Evolutionary conservation across 1,140 invertebrate species (phyloP), one percentile per base, ranked within the genome.

Genomic region (Brachystomella parvula): DNA sequence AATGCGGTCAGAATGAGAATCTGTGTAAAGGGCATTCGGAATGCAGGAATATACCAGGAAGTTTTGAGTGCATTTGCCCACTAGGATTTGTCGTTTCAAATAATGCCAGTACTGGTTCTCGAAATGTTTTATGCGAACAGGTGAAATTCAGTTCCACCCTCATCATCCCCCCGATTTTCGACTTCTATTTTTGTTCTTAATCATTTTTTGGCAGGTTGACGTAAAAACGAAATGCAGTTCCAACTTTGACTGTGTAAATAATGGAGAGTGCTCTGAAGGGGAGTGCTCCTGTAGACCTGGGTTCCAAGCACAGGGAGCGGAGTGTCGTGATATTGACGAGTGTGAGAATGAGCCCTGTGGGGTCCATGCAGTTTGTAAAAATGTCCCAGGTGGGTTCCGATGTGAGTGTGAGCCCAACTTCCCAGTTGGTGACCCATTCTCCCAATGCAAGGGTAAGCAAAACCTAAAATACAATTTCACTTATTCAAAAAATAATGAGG

Each of bases 241-340:
- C 2, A 92, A 94, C 74, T 93, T 91, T 73, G 90, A 94, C 74
- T 95, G 92, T 75, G 90, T 90, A 21, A 93, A 92, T 76, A 93
- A 94, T 77, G 91, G 90, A 0, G 88, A 92, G 77, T 95, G 91
- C 74, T 15, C 33, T 39, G 83, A 92, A 74, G 85, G 85, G 61
- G 89, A 90, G 75, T 98, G 94, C 77, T 90, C 90, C 78, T 98
- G 94, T 75, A 86, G 89, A 75, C 83, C 89, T 71, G 90, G 91
- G 17, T 96, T 96, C 77, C 83, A 88, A 69, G 86, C 90, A 1
- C 83, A 84, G 58, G 86, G 87, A 44, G 85, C 89, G 0, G 81
- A 85, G 65, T 94, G 90, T 74, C 80, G 85, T 24, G 90, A 94
- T 74, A 78, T 93, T 9, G 84, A 95, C 75, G 92, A 96, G 79